These are phyloP conservation scores for Laupala kohalensis DNA, from an alignment of 1,140 invertebrate genomes.

Conservation along the genomic window DNA sequence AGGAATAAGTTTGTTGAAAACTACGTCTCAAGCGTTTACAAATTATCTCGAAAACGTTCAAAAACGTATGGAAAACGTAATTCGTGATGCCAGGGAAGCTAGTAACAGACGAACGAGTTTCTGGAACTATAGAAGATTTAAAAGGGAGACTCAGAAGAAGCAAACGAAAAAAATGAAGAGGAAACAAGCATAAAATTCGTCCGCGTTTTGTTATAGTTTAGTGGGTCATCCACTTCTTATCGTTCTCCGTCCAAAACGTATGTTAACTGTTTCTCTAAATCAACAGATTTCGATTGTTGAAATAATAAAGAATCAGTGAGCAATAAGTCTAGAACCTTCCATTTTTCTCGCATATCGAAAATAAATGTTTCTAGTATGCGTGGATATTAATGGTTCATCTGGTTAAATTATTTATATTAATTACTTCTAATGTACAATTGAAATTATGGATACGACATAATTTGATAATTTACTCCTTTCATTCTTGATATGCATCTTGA, in stretches of 20 bases:
- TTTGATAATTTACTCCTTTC: too few relatives aligned
- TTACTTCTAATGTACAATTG: neutral
- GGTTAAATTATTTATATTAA: neutral
- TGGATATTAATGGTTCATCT: neutral
- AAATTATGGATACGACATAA: neutral
- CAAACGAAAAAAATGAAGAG: neutral
- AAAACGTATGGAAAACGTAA: constrained; percentile 28
- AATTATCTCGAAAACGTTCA: constrained; percentile 35
- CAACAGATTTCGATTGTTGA: too few relatives aligned
- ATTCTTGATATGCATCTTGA: too few relatives aligned
- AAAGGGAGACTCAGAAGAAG: neutral
- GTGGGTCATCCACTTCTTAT: too few relatives aligned
- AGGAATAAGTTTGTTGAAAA: constrained; percentile 33
- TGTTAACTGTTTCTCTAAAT: too few relatives aligned
- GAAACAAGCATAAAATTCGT: too few relatives aligned
- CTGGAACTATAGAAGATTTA: neutral
- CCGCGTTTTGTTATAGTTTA: too few relatives aligned
- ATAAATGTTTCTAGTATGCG: too few relatives aligned
- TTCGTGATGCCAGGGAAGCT: neutral
- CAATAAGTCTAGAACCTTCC: too few relatives aligned
- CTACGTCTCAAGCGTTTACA: constrained; percentile 35
- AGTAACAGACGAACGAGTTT: neutral
- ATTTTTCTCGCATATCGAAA: too few relatives aligned
- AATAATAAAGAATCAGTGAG: too few relatives aligned
- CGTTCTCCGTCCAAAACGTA: too few relatives aligned